A percentile compares a stretch with the other conserved stretches of the same genome.
Conservation (phyloP, 2,113 vertebrate species). For the Camelus bactrianus region DNA sequence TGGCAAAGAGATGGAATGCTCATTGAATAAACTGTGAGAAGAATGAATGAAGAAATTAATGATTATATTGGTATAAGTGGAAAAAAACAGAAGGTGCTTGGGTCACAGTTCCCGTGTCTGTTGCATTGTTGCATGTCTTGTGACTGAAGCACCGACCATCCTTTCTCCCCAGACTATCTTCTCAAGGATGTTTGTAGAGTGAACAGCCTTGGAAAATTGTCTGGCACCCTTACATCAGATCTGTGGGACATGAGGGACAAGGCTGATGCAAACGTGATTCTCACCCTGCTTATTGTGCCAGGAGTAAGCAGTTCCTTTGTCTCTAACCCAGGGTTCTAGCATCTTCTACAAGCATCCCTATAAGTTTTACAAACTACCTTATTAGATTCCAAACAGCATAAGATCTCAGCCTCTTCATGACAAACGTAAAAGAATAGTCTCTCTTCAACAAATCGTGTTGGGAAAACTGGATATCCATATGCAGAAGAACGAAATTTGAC, state of each 20-base stretch:
- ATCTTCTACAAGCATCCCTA: not conserved
- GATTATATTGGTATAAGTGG: not conserved
- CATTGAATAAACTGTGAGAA: not conserved
- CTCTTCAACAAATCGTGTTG: not conserved
- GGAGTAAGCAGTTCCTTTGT: not conserved
- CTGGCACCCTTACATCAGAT: not conserved
- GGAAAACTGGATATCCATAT: not conserved
- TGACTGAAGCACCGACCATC: not conserved
- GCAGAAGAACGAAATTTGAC: not conserved
- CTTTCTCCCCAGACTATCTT: not conserved
- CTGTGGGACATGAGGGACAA: not conserved
- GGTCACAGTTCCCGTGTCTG: not conserved
- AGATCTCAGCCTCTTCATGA: not conserved
- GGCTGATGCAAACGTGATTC: not conserved
- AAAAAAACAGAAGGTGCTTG: not conserved
- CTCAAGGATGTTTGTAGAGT: not conserved
- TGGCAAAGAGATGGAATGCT: not conserved
- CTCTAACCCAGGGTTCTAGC: not conserved
- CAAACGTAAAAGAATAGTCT: not conserved
- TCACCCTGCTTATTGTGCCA: not conserved
- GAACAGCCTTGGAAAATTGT: not conserved
- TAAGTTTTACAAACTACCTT: not conserved
- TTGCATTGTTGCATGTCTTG: not conserved
- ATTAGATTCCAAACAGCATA: not conserved
- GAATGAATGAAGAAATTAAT: not conserved